phyloP scores from a whole-genome alignment of 2,113 vertebrate species.

The Aphyosemion australe region DNA sequence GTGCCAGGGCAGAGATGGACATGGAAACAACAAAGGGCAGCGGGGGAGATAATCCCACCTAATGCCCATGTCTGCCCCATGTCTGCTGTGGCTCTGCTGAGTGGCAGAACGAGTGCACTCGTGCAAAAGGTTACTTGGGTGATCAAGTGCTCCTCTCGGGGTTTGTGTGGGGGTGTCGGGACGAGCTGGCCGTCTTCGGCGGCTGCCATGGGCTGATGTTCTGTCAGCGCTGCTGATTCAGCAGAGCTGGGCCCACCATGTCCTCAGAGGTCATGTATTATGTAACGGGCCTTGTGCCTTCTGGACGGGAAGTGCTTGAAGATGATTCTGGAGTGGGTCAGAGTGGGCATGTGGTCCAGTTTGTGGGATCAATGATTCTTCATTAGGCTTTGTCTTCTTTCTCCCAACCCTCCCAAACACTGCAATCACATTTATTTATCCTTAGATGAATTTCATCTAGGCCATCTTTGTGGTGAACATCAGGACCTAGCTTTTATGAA shows the following conservation, averaged over 20 bases:
- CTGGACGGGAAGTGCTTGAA: constrained; percentile 20
- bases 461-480: no score
- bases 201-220: constrained; percentile 7
- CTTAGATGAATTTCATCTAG: no score
- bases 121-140: constrained; percentile 68
- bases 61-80: constrained; percentile 68
- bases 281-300: constrained; percentile 42
- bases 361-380: constrained; percentile 18
- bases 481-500: no score
- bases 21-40: constrained; percentile 67
- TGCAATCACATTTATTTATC: no score
- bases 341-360: background rate
- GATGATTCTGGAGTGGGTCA: constrained; percentile 10
- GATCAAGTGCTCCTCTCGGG: constrained; percentile 59
- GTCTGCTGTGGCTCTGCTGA: constrained; percentile 52
- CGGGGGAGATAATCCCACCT: constrained; percentile 69
- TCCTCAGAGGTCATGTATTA: constrained; percentile 58
- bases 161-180: constrained; percentile 4
- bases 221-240: constrained; percentile 53
- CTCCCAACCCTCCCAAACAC: background rate
- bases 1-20: constrained; percentile 52
- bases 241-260: constrained; percentile 38
- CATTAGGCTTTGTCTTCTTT: background rate
- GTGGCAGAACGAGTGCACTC: constrained; percentile 67
- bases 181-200: constrained; percentile 34